Base-by-base conservation (phyloP, 1,140 invertebrate species). In the Bombyx mandarina region DNA sequence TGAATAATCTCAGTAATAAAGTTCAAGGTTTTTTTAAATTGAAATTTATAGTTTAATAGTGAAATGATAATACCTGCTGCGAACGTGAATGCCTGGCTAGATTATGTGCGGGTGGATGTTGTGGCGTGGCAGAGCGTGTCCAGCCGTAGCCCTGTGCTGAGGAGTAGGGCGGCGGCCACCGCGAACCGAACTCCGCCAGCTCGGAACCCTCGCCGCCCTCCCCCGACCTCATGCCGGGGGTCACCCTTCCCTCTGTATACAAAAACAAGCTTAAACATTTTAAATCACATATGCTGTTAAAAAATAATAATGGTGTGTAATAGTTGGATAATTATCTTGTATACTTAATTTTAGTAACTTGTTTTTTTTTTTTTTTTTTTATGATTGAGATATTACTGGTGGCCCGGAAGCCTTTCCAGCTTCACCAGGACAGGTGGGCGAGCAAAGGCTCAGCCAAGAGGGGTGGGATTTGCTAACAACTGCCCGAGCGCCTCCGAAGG, bases 171-270 rank as follows among this genome's bases (percentile, higher is more conserved):
- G 79, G 80, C 66, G 81, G 75, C 79, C 82, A 84, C 62, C 82
- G 77, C 74, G 81, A 73, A 61, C 85, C 79, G 65, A 88, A 79
- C 79, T 88, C 86, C 74, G 82, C 78, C 79, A 88, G 79, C 78
- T 88, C 86, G 62, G 86, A 86, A 66, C 82, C 83, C 78, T 87
- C 84, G 72, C 77, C 82, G 70, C 69, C 76, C 79, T 88, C 87
- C 85, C 87, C 87, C 87, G 82, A 85, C 85, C 86, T 82, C 86
- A 88, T 88, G 84, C 82, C 85, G 84, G 85, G 83, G 85, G 82
- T 75, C 69, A 67, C 72, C 65, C 53, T 63, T 54, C 62, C 62
- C 73, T 66, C 79, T 81, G 58, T 22, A 62, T 7, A 47, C 3
- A 47, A 12, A 47, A 47, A 47, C 45, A 10, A 10, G 4, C 7